Percentiles rank a stretch among this genome's conserved stretches.
Evolutionary conservation across 2,797 vertebrate genomes (phyloP).

Genomic region (Nannoperca obscura): DNA sequence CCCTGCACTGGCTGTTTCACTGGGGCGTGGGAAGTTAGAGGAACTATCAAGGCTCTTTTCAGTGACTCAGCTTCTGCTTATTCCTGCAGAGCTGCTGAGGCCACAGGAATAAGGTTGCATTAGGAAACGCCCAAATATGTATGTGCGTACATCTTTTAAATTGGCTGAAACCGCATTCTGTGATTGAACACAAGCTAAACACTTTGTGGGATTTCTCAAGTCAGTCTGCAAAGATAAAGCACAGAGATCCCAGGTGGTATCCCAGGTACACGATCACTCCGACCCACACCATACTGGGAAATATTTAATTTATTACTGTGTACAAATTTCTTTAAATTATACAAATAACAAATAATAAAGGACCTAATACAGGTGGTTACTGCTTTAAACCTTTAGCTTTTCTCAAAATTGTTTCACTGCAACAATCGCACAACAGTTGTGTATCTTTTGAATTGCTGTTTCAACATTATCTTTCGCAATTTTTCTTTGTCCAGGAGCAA

Average conservation of each 20-base stretch:
- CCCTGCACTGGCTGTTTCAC: not conserved
- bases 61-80: not conserved
- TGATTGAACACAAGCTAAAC: not conserved
- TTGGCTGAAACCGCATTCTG: constrained; percentile 16
- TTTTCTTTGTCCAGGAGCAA: not conserved
- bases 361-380: not conserved
- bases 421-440: not conserved
- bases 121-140: not conserved
- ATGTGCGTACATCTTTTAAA: not conserved
- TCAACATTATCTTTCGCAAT: not conserved
- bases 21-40: not conserved
- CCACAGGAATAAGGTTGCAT: not conserved
- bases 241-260: too few species aligned
- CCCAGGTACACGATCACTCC: too few species aligned
- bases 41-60: constrained; percentile 13
- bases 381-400: not conserved
- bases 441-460: not conserved
- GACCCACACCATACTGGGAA: not conserved
- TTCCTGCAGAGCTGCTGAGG: constrained; percentile 33
- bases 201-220: not conserved
- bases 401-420: not conserved
- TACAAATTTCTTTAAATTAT: not conserved
- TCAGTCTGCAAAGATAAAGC: too few species aligned
- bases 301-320: not conserved
- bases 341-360: too few species aligned